phyloP scores from a whole-genome alignment of 2,888 invertebrate genomes.

The Dynastes tityus region DNA sequence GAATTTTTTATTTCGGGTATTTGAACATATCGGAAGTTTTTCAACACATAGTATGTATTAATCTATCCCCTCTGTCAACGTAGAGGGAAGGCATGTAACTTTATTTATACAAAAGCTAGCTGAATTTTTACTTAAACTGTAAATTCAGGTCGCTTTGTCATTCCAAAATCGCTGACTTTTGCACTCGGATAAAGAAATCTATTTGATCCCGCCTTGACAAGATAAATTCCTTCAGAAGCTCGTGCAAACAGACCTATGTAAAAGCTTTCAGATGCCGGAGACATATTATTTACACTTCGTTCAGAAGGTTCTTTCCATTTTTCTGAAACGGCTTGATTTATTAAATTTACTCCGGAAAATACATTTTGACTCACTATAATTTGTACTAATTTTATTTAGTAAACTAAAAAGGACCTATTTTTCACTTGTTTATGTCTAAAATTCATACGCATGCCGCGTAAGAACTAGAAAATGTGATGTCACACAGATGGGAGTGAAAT shows the following conservation, averaged over 20 bases:
- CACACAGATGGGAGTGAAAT: no score
- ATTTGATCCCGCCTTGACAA: conserved; percentile 32
- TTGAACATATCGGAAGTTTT: no score
- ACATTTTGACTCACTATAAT: no score
- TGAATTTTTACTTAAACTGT: conserved; percentile 11
- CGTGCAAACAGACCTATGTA: conserved; percentile 6
- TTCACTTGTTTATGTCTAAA: no score
- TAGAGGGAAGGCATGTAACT: not conserved
- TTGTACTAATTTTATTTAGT: no score
- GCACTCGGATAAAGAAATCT: conserved; percentile 37
- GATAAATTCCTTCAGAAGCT: conserved; percentile 31
- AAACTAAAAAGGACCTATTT: no score
- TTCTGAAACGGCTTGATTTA: not conserved
- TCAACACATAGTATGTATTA: no score
- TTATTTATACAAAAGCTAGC: not conserved
- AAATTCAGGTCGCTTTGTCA: conserved; percentile 13
- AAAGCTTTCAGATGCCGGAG: conserved; percentile 8
- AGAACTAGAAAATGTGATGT: no score
- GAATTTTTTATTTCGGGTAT: no score
- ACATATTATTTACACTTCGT: conserved; percentile 30
- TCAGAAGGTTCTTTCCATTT: not conserved
- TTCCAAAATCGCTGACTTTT: conserved; percentile 5
- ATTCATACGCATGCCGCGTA: no score
- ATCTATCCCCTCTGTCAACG: no score
- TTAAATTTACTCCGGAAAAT: no score